Base-by-base conservation (phyloP, 2,888 invertebrate genomes). In the Eristalinus aeneus region DNA sequence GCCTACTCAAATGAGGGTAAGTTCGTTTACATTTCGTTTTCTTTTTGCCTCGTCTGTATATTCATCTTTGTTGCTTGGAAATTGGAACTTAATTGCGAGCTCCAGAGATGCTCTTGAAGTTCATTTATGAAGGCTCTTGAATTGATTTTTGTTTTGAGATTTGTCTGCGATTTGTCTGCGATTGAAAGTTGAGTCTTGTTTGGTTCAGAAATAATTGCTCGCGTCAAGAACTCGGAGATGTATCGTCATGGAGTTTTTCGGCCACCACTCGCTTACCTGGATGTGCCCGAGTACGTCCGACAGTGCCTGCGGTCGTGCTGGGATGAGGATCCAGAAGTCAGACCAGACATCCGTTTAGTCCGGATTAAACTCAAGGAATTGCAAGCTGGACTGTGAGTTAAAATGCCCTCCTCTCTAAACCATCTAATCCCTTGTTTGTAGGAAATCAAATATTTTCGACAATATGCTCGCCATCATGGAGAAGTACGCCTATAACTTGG, bases 401-500 rank as follows among this genome's bases (percentile, higher is more conserved):
- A 27, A 46, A 53, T 0, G 8, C 5, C n/a, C 11, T 39, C 2
- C 53, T 34, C 58, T 56, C 1, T 11, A 23, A 10, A 11, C 22
- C 12, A 22, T 56, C 0, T 12, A 11, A 11, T 23, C 10, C 79
- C 72, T 60, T 53, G 36, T 87, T 90, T 8, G 89, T 27, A 96
- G 96, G 92, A 97, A 97, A 92, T 95, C 96, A 2, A 97, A 97
- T 89, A 97, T 97, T 88, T 97, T 97, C 90, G 97, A 97, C 93
- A 97, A 97, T 90, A 97, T 97, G 97, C 93, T 97, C 85, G 95
- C 96, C 0, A 97, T 97, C 91, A 97, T 97, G 97, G 97, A 97
- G 92, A 97, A 97, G 90, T 97, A 98, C 90, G 97, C 97, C 0
- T 96, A 96, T 56, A 97, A 97, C 92, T 92, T 98, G 83, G 97